These are phyloP conservation scores for Rhinichthys klamathensis DNA, from an alignment of 2,113 vertebrate species.

Conservation along the genomic window DNA sequence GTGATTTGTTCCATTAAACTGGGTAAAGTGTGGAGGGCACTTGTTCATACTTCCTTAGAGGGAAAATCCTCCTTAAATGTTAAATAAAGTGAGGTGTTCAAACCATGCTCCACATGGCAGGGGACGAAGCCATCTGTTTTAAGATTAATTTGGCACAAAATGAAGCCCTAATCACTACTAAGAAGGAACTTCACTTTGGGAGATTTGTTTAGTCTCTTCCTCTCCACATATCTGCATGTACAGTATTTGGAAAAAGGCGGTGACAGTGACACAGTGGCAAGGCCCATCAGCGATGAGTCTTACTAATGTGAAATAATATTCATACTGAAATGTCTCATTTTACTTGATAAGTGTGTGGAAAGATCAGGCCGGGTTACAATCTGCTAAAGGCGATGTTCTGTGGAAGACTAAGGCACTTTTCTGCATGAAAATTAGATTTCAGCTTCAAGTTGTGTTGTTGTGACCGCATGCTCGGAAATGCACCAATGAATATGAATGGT, in stretches of 20 bases:
- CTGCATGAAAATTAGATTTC: constrained; percentile 10
- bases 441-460: constrained; percentile 6
- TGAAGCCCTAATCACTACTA: constrained; percentile 8
- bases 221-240: background rate
- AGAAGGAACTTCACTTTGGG: constrained; percentile 18
- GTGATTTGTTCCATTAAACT: constrained; percentile 20
- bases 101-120: background rate
- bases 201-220: constrained; percentile 20
- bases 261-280: constrained; percentile 16
- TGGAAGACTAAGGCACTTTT: background rate
- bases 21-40: constrained; percentile 21
- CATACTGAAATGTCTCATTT: constrained; percentile 28
- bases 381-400: constrained; percentile 12
- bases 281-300: constrained; percentile 13
- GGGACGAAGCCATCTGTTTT: constrained; percentile 5
- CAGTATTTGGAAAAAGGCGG: background rate
- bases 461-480: background rate
- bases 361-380: constrained; percentile 15
- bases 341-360: constrained; percentile 21
- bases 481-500: constrained; percentile 16
- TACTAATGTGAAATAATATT: background rate
- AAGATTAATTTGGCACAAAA: constrained; percentile 14
- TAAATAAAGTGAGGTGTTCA: background rate
- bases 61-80: constrained; percentile 31
- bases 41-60: constrained; percentile 25